A percentile compares a stretch with the other conserved stretches of the same genome.
phyloP scores from a whole-genome alignment of 2,797 vertebrate genomes.

The Syndactyla subalaris region DNA sequence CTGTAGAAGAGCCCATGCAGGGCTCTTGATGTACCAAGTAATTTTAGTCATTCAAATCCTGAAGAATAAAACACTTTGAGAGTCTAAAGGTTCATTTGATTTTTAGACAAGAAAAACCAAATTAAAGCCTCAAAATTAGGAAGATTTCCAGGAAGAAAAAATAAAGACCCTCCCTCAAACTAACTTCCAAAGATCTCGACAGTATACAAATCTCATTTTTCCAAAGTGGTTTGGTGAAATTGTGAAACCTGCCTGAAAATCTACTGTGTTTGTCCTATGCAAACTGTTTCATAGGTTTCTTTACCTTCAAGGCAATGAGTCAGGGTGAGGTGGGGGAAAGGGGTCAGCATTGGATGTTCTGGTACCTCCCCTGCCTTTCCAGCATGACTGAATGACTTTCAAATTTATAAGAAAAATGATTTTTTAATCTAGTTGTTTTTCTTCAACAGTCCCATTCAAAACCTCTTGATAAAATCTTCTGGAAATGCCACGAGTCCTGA shows the following conservation, averaged over 20 bases:
- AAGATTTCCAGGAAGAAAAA: neutral
- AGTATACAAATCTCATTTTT: neutral
- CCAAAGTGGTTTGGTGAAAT: neutral
- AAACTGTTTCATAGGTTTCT: neutral
- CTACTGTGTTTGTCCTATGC: neutral
- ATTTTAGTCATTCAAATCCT: neutral
- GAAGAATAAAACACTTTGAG: neutral
- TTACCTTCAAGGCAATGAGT: neutral
- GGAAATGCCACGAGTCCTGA: neutral
- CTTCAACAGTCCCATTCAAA: neutral
- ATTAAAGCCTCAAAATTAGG: neutral
- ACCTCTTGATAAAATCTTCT: constrained; percentile 10
- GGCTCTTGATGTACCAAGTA: neutral
- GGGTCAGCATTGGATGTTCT: neutral
- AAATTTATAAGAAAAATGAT: neutral
- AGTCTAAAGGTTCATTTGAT: neutral
- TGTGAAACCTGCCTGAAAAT: neutral
- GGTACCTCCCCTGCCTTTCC: neutral
- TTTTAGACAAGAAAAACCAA: neutral
- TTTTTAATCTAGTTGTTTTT: constrained; percentile 9
- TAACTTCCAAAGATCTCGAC: neutral
- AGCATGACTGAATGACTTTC: neutral
- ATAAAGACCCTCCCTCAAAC: neutral
- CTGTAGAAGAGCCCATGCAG: neutral
- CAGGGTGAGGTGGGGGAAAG: neutral